Evolutionary conservation across 2,888 invertebrate genomes (phyloP).

Genomic region (Drosophila yooni): DNA sequence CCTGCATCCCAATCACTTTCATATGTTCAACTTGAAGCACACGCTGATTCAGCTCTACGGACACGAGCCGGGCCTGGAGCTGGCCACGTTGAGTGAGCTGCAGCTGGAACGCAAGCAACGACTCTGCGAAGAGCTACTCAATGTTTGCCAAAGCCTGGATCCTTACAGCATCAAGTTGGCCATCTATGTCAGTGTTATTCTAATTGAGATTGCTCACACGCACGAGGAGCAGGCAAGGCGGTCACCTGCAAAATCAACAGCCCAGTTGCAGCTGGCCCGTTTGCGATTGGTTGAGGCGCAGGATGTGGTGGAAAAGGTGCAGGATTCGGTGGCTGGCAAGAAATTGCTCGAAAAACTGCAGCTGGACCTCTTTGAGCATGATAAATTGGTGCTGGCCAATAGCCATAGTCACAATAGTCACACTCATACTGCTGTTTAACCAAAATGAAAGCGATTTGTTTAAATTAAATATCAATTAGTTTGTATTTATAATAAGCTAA

Average conservation of each 20-base stretch:
- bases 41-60: constrained; percentile 93
- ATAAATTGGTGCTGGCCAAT: constrained; percentile 51
- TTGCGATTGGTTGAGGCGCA: constrained; percentile 73
- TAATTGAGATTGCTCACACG: constrained; percentile 89
- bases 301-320: constrained; percentile 79
- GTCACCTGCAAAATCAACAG: constrained; percentile 31
- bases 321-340: constrained; percentile 81
- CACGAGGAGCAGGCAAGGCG: constrained; percentile 86
- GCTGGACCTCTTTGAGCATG: constrained; percentile 55
- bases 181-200: constrained; percentile 91
- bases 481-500: constrained; percentile 3
- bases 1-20: constrained; percentile 93
- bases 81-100: constrained; percentile 86
- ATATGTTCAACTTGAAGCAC: constrained; percentile 92
- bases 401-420: constrained; percentile 31
- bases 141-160: constrained; percentile 88
- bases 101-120: constrained; percentile 88
- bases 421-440: constrained; percentile 14
- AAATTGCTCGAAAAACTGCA: constrained; percentile 77
- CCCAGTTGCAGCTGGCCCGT: constrained; percentile 61
- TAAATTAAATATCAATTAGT: constrained; percentile 6
- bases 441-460: not conserved
- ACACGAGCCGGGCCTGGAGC: constrained; percentile 87
- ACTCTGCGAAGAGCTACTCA: constrained; percentile 89
- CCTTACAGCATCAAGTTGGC: constrained; percentile 90